Evolutionary conservation across 1,140 invertebrate species (phyloP).

Genomic region (Coptotermes formosanus): DNA sequence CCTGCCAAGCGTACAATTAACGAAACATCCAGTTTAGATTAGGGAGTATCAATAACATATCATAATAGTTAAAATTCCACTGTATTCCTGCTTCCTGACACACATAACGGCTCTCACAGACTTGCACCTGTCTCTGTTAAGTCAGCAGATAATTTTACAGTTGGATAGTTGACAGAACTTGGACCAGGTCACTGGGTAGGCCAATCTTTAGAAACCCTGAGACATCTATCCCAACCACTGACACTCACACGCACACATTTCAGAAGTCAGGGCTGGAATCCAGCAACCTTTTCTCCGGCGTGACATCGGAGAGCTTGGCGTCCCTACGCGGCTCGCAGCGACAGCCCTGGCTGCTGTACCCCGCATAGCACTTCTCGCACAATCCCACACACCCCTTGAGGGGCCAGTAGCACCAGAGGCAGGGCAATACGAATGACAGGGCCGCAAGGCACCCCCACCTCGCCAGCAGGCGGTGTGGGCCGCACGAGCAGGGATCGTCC

Average conservation of each 20-base stretch:
- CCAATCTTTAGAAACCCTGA: not conserved
- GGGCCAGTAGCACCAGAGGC: slow-evolving; percentile 90
- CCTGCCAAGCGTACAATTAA: no score
- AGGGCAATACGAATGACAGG: slow-evolving; percentile 78
- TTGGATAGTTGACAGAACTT: not conserved
- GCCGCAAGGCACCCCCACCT: slow-evolving; percentile 83
- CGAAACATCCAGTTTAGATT: no score
- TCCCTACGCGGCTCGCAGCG: slow-evolving; percentile 52
- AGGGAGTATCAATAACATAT: no score
- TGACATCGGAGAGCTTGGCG: slow-evolving; percentile 47
- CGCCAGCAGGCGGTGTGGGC: slow-evolving; percentile 63
- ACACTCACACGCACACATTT: not conserved
- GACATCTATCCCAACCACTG: not conserved
- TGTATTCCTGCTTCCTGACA: no score
- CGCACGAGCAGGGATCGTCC: slow-evolving; percentile 84
- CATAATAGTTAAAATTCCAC: no score
- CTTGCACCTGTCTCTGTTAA: no score
- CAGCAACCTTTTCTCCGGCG: slow-evolving; percentile 57
- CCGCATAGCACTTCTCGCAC: slow-evolving; percentile 78
- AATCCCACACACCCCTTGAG: slow-evolving; percentile 74
- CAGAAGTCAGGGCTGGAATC: slow-evolving; percentile 43
- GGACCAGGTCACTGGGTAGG: not conserved
- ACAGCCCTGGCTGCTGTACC: slow-evolving; percentile 70
- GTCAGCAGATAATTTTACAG: no score
- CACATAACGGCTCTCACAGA: no score